Base-by-base conservation (phyloP, 2,113 vertebrate genomes). In the Microcebus lehilahytsara region DNA sequence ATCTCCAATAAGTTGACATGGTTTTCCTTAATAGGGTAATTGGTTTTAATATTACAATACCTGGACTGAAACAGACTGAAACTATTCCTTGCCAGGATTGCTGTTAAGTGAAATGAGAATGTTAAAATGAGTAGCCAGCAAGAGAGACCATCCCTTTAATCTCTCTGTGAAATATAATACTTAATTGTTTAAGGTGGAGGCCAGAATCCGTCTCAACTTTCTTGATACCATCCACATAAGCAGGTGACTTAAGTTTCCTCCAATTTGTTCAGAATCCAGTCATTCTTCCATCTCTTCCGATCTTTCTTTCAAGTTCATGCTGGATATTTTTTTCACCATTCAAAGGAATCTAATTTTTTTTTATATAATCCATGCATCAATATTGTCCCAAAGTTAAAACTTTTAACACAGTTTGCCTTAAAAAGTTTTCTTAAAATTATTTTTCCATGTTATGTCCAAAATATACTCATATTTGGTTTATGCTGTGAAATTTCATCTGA, bases 51-150 rank as follows among this genome's bases (percentile, higher is more conserved):
- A 91, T n/a, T 60, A 86, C 17, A 25, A 53, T 49, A 75, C 8
- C 19, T 20, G 34, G 46, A 62, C 25, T 49, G 56, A 89, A 84
- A 69, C 16, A 91, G 25, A 94, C n/a, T 69, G 30, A 75, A 92
- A 93, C 87, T 75, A 20, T 88, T 84, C 30, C 58, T 80, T 94
- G 19, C 27, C 16, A 30, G 67, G n/a, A 93, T 72, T 85, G 34
- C 37, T 85, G 9, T 72, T 89, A 93, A 95, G 10, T 77, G 71
- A 94, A 94, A 62, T 0, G 23, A 74, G 12, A 95, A 5, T 9
- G 92, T 74, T 93, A 85, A 95, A 93, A 91, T 89, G 58, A 93
- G 14, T 37, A 85, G 40, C 9, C 32, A 85, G 19, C 30, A 69
- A 93, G 17, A 85, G 23, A 84, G 10, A 46, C 1, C 3, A 78